Percentiles rank a stretch among this genome's conserved stretches.
Conservation (phyloP, 2,113 vertebrate species). For the Plecotus auritus region DNA sequence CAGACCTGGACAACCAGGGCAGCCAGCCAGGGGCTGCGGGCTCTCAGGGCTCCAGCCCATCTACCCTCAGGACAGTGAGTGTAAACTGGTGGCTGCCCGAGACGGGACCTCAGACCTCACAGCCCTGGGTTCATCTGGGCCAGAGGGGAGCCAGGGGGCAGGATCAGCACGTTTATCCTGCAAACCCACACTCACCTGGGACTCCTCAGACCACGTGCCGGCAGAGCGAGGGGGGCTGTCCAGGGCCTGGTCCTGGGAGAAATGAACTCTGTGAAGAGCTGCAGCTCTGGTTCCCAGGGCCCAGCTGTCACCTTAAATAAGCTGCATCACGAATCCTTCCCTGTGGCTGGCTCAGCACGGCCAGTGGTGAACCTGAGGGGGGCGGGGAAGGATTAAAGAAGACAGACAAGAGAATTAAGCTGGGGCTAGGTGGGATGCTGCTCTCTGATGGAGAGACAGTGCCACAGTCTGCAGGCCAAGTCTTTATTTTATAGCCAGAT, state of each 20-base stretch:
- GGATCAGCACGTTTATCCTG: neutral
- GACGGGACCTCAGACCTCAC: neutral
- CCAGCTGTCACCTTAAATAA: neutral
- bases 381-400: too few species aligned
- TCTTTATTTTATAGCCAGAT: too few species aligned
- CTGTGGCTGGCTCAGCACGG: too few species aligned
- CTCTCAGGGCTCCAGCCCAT: neutral
- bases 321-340: too few species aligned
- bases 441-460: too few species aligned
- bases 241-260: too few species aligned
- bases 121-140: neutral
- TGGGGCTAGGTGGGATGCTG: too few species aligned
- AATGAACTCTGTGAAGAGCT: neutral
- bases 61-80: neutral
- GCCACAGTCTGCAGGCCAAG: too few species aligned
- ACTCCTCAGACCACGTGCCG: neutral
- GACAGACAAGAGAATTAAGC: too few species aligned
- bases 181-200: rapidly evolving
- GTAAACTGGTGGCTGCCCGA: neutral
- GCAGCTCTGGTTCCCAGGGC: neutral
- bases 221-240: too few species aligned
- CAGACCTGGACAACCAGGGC: neutral
- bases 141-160: too few species aligned
- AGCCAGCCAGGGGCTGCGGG: neutral
- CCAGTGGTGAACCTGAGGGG: too few species aligned